Evolutionary conservation across 2,113 vertebrate species (phyloP).

Genomic region (Connochaetes taurinus): DNA sequence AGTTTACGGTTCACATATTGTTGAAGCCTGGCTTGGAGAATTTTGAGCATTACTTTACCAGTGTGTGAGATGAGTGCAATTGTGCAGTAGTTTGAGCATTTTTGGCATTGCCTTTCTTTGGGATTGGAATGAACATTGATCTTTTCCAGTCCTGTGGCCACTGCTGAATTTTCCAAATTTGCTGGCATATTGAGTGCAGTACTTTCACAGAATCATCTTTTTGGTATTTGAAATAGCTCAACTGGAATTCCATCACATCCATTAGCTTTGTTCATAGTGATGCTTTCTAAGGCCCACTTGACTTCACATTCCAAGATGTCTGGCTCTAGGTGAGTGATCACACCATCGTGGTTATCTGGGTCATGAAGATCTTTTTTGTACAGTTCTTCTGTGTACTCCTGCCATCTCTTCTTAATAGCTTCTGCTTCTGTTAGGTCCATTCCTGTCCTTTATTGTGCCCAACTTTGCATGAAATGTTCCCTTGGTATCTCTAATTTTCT

Average conservation of each 20-base stretch:
- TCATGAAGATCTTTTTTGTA: neutral
- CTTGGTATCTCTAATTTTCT: neutral
- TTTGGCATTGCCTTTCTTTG: neutral
- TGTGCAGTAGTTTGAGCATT: neutral
- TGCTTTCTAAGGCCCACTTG: neutral
- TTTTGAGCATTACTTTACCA: neutral
- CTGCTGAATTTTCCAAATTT: neutral
- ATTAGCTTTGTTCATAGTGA: neutral
- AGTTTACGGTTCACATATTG: neutral
- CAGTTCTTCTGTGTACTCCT: neutral
- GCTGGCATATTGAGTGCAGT: neutral
- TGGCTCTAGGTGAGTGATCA: neutral
- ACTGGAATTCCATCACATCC: neutral
- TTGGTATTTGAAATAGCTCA: neutral
- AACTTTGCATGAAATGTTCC: neutral
- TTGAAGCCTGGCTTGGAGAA: neutral
- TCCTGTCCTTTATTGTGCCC: neutral
- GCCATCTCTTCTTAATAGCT: neutral
- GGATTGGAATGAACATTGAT: neutral
- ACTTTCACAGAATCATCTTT: neutral
- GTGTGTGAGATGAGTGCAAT: neutral
- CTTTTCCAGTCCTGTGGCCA: neutral
- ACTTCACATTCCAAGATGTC: neutral
- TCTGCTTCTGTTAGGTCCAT: neutral
- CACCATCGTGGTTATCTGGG: fast-evolving